phyloP scores from a whole-genome alignment of 2,888 invertebrate species.

The Endotricha flammealis region DNA sequence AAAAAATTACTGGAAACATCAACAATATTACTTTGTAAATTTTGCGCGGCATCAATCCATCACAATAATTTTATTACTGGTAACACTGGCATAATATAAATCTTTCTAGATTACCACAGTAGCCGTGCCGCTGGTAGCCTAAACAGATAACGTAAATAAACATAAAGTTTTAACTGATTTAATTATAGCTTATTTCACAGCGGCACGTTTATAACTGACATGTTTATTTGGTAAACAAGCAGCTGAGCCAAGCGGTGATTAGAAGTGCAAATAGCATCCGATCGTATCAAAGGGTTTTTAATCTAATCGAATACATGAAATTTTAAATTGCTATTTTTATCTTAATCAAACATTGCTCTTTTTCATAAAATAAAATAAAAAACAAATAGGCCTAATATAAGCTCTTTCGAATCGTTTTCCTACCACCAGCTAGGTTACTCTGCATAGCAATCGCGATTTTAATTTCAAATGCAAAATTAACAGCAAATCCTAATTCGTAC shows the following conservation, averaged over 20 bases:
- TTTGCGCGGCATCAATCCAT: slow-evolving; percentile 6
- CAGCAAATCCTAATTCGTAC: too few species aligned
- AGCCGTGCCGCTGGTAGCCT: slow-evolving; percentile 19
- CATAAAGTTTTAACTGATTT: slow-evolving; percentile 24
- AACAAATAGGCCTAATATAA: too few species aligned
- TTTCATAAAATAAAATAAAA: too few species aligned
- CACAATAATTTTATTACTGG: slow-evolving; percentile 14
- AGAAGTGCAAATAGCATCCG: neutral
- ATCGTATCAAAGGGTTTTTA: neutral
- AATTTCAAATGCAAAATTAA: too few species aligned
- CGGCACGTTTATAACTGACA: slow-evolving; percentile 30
- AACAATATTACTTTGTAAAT: slow-evolving; percentile 1
- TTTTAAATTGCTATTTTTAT: too few species aligned
- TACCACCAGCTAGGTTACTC: too few species aligned
- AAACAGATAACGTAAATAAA: slow-evolving; percentile 32
- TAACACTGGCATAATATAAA: slow-evolving; percentile 22
- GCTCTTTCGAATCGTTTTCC: too few species aligned
- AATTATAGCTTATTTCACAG: slow-evolving; percentile 34
- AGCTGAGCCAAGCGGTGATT: slow-evolving; percentile 23
- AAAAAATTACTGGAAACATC: neutral
- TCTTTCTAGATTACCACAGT: slow-evolving; percentile 29
- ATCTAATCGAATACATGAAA: too few species aligned
- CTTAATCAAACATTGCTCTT: too few species aligned
- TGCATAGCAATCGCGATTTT: too few species aligned
- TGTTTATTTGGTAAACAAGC: slow-evolving; percentile 35